These are phyloP conservation scores for Botia kubotai DNA, from an alignment of 2,797 vertebrate species.

Conservation along the genomic window DNA sequence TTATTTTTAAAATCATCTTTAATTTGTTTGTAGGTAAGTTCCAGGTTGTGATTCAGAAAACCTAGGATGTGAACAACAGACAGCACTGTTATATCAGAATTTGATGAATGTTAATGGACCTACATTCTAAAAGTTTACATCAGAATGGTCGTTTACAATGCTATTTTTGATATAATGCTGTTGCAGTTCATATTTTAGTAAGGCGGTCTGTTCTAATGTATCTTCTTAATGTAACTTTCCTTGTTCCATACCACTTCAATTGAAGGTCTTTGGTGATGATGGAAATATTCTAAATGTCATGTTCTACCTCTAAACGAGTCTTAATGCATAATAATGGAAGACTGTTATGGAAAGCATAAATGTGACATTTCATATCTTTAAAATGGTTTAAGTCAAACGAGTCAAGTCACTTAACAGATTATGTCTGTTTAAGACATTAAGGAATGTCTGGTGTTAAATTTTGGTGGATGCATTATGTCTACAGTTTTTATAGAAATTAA, in stretches of 20 bases:
- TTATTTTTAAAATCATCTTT: neutral
- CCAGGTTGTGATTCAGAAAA: constrained; percentile 84
- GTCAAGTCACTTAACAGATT: neutral
- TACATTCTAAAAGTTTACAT: constrained; percentile 49
- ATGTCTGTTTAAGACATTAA: neutral
- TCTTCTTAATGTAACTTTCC: no score
- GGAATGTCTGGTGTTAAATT: neutral
- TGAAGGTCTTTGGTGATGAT: neutral
- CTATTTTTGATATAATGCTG: constrained; percentile 40
- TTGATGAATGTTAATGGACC: constrained; percentile 50
- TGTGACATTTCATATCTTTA: neutral
- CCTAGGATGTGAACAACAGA: constrained; percentile 62
- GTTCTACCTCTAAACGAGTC: constrained; percentile 10
- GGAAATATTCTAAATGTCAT: neutral
- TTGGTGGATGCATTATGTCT: neutral
- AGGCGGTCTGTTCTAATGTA: neutral
- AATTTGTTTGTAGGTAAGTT: constrained; percentile 80
- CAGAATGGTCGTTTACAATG: constrained; percentile 44
- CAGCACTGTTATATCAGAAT: constrained; percentile 10
- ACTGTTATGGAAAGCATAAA: neutral
- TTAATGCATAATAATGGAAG: neutral
- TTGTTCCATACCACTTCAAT: neutral
- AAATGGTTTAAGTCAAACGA: neutral
- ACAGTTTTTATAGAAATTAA: neutral
- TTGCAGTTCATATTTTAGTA: neutral